phyloP scores from a whole-genome alignment of 1,140 invertebrate species.

The Leucophenga varia region DNA sequence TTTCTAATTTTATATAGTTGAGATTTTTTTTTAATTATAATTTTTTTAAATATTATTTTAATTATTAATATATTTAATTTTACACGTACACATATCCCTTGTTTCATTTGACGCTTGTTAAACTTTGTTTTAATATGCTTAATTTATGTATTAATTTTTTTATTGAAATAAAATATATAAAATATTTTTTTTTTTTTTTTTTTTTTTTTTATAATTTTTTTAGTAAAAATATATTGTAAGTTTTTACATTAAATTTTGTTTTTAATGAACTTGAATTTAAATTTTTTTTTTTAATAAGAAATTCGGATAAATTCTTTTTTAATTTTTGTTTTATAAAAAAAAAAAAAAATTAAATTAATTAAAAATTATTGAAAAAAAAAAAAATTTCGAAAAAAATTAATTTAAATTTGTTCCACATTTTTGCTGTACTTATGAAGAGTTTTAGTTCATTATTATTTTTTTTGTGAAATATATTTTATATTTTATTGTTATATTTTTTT shows the following conservation, averaged over 20 bases:
- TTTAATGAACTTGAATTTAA: too few species aligned
- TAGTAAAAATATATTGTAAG: constrained; percentile 1
- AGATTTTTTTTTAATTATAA: not conserved
- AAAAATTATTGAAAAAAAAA: too few species aligned
- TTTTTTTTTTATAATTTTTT: not conserved
- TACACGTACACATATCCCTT: constrained; percentile 53
- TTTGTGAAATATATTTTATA: too few species aligned
- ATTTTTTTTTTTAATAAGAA: too few species aligned
- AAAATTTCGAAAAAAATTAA: too few species aligned
- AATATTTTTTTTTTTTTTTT: not conserved
- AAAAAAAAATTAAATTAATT: too few species aligned
- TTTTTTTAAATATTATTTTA: constrained; percentile 19
- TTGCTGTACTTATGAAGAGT: constrained; percentile 7
- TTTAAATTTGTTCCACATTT: too few species aligned
- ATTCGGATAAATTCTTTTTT: too few species aligned
- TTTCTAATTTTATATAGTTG: constrained; percentile 12
- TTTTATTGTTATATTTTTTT: too few species aligned
- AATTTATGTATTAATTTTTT: not conserved
- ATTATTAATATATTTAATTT: constrained; percentile 36
- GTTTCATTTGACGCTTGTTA: constrained; percentile 56
- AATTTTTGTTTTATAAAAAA: too few species aligned
- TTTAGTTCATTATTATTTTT: constrained; percentile 10
- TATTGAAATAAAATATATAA: constrained; percentile 1
- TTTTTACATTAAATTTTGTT: too few species aligned
- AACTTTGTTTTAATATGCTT: constrained; percentile 41